Evolutionary conservation across 2,888 invertebrate genomes (phyloP).

Genomic region (Ochlodes sylvanus): DNA sequence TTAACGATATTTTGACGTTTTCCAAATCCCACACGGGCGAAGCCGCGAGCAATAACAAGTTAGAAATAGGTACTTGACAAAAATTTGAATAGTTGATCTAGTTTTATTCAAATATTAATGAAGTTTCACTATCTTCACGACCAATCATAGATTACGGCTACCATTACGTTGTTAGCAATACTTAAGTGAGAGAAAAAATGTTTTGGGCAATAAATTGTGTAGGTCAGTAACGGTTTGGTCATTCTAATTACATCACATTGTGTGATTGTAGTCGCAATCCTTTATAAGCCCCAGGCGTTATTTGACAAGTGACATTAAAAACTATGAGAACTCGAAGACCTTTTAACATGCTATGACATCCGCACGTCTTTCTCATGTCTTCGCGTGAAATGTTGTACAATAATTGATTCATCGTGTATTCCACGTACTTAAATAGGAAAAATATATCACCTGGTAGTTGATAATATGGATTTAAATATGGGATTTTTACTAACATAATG

Average conservation of each 20-base stretch:
- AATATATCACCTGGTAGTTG: too few species aligned
- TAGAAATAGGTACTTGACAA: not conserved
- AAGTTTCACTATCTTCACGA: not conserved
- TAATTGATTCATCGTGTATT: constrained; percentile 4
- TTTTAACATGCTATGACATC: constrained; percentile 69
- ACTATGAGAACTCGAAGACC: constrained; percentile 79
- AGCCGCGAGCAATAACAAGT: too few species aligned
- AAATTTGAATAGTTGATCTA: not conserved
- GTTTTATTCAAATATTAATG: not conserved
- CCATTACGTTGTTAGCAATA: not conserved
- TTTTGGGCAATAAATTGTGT: constrained; percentile 35
- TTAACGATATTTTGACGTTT: too few species aligned
- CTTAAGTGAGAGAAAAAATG: constrained; percentile 18
- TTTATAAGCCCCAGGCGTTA: constrained; percentile 49
- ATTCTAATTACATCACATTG: constrained; percentile 52
- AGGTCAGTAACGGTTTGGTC: constrained; percentile 26
- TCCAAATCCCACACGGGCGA: too few species aligned
- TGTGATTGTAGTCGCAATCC: constrained; percentile 34
- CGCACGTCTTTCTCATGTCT: constrained; percentile 46
- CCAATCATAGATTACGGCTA: not conserved
- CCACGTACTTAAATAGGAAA: too few species aligned
- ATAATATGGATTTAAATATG: not conserved
- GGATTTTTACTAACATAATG: not conserved
- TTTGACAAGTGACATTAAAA: constrained; percentile 78
- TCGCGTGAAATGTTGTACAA: constrained; percentile 34